phyloP scores from a whole-genome alignment of 1,140 invertebrate species.

The Acromyrmex echinatior region DNA sequence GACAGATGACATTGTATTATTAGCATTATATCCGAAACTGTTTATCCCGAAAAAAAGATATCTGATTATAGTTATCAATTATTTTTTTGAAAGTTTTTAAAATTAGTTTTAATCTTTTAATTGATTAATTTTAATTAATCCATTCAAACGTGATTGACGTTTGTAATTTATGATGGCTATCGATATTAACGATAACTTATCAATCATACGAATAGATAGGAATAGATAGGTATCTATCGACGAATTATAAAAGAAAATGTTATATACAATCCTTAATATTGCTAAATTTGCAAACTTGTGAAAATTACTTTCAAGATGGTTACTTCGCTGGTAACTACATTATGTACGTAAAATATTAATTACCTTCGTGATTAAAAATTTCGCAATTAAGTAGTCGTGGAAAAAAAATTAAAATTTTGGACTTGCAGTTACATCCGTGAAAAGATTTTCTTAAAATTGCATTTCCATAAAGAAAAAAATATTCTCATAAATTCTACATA shows the following conservation, averaged over 20 bases:
- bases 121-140: no score
- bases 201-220: background rate
- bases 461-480: no score
- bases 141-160: background rate
- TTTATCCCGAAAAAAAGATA: background rate
- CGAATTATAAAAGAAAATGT: no score
- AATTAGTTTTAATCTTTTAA: background rate
- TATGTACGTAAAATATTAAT: slow-evolving; percentile 16
- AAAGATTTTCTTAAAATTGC: background rate
- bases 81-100: background rate
- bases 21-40: background rate
- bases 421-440: background rate
- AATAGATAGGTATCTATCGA: no score
- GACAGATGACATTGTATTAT: background rate
- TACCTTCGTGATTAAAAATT: background rate
- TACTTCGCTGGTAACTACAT: background rate
- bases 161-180: background rate
- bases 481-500: background rate
- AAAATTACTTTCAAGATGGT: background rate
- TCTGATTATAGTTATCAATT: background rate
- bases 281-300: no score
- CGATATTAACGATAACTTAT: slow-evolving; percentile 1
- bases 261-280: no score
- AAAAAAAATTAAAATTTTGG: background rate
- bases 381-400: background rate